Evolutionary conservation across 2,113 vertebrate species (phyloP).

Genomic region (Tupaia chinensis): DNA sequence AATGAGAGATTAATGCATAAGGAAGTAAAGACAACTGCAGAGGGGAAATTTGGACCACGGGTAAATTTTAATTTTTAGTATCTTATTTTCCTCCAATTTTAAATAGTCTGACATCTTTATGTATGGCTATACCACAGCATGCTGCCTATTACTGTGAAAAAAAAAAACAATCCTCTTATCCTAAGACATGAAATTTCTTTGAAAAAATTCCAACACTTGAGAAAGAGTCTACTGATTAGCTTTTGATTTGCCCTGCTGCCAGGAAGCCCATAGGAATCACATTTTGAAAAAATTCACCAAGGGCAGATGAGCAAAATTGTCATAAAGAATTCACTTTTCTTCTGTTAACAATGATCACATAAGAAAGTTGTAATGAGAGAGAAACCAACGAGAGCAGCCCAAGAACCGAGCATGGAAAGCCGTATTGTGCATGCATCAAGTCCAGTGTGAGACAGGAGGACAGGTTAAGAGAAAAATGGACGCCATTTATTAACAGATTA

Average conservation of each 20-base stretch:
- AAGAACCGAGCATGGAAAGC: conserved; percentile 39
- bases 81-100: conserved; percentile 53
- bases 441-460: conserved; percentile 18
- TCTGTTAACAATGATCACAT: conserved; percentile 60
- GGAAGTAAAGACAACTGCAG: background rate
- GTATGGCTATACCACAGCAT: background rate
- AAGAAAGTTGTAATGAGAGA: conserved; percentile 72
- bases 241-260: conserved; percentile 62
- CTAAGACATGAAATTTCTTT: background rate
- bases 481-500: conserved; percentile 71
- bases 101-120: conserved; percentile 35
- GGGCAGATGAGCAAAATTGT: conserved; percentile 54
- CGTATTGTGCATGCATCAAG: background rate
- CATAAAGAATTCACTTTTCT: conserved; percentile 60
- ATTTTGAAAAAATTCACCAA: conserved; percentile 76
- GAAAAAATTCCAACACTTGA: conserved; percentile 59
- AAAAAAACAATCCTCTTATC: conserved; percentile 50
- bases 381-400: conserved; percentile 24
- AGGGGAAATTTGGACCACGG: background rate
- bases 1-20: background rate
- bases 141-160: background rate
- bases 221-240: conserved; percentile 53
- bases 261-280: conserved; percentile 61
- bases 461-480: conserved; percentile 69
- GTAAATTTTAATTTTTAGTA: conserved; percentile 44